phyloP scores from a whole-genome alignment of 2,113 vertebrate genomes.

The Melospiza melodia region DNA sequence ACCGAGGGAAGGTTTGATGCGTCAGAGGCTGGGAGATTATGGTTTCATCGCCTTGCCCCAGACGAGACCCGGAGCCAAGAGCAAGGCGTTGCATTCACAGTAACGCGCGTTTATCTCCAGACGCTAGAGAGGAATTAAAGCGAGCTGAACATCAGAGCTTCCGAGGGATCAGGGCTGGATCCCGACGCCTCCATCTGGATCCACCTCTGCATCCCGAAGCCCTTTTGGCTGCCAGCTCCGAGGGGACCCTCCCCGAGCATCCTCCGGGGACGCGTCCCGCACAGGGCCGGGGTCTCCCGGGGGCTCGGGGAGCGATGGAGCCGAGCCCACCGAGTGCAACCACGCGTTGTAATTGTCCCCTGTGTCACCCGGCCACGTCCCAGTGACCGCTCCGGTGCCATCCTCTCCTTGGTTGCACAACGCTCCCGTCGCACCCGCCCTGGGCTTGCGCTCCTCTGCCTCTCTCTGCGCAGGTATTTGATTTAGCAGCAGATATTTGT shows the following conservation, averaged over 20 bases:
- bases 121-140: not conserved
- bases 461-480: conserved; percentile 4
- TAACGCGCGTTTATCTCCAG: not conserved
- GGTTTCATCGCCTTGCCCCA: not conserved
- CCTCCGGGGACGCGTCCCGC: not conserved
- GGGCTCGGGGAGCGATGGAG: not conserved
- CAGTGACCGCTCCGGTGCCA: not conserved
- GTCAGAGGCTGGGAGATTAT: not conserved
- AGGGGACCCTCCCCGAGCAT: not conserved
- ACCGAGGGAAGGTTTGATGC: not conserved
- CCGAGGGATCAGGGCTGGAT: not conserved
- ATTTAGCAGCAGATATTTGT: conserved; percentile 7
- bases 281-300: not conserved
- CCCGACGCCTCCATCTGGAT: not conserved
- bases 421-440: not conserved
- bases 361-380: not conserved
- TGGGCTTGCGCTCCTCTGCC: not conserved
- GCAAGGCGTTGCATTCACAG: not conserved
- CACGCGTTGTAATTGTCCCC: conserved; percentile 35
- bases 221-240: not conserved
- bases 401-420: not conserved
- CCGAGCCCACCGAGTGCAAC: not conserved
- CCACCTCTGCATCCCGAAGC: not conserved
- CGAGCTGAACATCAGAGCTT: not conserved
- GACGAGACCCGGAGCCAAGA: not conserved